Percentiles rank a stretch among this genome's conserved stretches.
Conservation (phyloP, 2,797 vertebrate species). For the Ctenochaetus hawaiiensis region DNA sequence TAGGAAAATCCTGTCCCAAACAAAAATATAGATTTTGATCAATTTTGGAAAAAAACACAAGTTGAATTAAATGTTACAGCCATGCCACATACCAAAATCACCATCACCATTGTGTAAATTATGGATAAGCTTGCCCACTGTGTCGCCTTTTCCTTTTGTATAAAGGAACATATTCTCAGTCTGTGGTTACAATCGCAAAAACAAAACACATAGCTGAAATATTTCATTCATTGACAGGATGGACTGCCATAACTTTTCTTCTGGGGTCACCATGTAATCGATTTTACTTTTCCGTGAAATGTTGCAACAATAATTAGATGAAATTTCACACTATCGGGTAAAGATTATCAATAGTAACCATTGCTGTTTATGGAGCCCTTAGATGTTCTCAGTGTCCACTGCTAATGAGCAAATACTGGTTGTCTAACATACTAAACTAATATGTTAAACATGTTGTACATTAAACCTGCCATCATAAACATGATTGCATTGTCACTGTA, state of each 20-base stretch:
- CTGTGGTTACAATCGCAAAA: too few species aligned
- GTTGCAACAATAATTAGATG: too few species aligned
- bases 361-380: too few species aligned
- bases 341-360: too few species aligned
- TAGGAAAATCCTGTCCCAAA: not conserved
- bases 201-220: not conserved
- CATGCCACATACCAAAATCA: not conserved
- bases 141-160: too few species aligned
- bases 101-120: too few species aligned
- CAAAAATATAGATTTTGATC: not conserved
- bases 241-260: not conserved
- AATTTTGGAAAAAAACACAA: not conserved
- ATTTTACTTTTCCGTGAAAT: too few species aligned
- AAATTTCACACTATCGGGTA: too few species aligned
- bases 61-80: not conserved
- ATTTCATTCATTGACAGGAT: too few species aligned
- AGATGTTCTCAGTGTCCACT: not conserved
- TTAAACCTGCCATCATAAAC: not conserved
- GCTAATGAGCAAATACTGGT: not conserved
- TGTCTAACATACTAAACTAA: not conserved
- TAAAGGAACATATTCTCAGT: too few species aligned
- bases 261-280: not conserved
- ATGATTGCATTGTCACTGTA: not conserved
- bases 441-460: not conserved
- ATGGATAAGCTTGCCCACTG: too few species aligned